phyloP scores from a whole-genome alignment of 2,888 invertebrate genomes.

The Phymatocera aterrima region DNA sequence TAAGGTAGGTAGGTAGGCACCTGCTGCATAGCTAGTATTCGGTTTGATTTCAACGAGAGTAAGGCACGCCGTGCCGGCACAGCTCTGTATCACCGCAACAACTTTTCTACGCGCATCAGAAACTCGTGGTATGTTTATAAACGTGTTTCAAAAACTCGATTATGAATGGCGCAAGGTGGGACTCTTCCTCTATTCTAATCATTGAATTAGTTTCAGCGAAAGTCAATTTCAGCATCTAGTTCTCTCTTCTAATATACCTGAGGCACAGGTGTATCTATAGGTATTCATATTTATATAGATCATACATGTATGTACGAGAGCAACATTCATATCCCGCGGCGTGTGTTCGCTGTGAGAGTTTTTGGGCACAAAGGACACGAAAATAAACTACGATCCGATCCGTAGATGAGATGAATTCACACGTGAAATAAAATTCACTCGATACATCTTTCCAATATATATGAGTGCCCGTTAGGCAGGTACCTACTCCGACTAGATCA shows the following conservation, averaged over 20 bases:
- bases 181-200: background rate
- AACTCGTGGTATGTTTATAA: background rate
- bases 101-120: conserved; percentile 11
- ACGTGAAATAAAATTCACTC: conserved; percentile 13
- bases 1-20: background rate
- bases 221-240: background rate
- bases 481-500: background rate
- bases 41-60: conserved; percentile 13
- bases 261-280: background rate
- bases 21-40: background rate
- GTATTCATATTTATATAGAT: too few relatives aligned
- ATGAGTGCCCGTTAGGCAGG: background rate
- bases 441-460: conserved; percentile 13
- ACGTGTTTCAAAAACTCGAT: background rate
- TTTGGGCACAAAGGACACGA: background rate
- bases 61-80: background rate
- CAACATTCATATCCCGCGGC: background rate
- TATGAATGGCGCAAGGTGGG: too few relatives aligned
- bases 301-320: background rate
- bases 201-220: background rate
- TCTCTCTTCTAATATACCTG: background rate
- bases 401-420: conserved; percentile 14
- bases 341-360: background rate
- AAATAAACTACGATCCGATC: background rate
- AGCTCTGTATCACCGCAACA: background rate